These are phyloP conservation scores for Dryas iulia DNA, from an alignment of 1,140 invertebrate genomes.

Conservation along the genomic window DNA sequence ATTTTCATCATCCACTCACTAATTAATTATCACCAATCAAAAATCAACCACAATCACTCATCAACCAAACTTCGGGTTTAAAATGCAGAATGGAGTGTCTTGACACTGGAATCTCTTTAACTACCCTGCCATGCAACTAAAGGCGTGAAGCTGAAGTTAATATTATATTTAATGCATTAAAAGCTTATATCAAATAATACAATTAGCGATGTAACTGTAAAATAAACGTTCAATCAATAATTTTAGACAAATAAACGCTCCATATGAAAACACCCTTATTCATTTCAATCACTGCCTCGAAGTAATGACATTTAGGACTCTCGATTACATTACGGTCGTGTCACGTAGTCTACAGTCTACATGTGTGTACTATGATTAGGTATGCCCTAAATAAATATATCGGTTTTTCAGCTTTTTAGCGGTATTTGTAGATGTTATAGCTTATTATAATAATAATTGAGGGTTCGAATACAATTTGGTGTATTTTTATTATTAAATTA, in stretches of 20 bases:
- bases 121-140: too few species aligned
- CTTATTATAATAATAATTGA: neutral
- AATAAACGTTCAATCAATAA: neutral
- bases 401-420: neutral
- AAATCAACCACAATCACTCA: too few species aligned
- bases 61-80: too few species aligned
- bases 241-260: neutral
- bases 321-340: constrained; percentile 36
- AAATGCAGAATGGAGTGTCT: too few species aligned
- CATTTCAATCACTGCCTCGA: constrained; percentile 34
- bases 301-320: constrained; percentile 36
- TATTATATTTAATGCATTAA: too few species aligned
- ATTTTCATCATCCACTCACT: too few species aligned
- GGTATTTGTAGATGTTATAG: neutral
- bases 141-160: too few species aligned
- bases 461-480: neutral
- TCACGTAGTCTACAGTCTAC: constrained; percentile 8
- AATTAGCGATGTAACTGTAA: too few species aligned
- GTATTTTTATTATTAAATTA: neutral
- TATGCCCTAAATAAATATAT: neutral
- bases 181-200: too few species aligned
- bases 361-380: constrained; percentile 1
- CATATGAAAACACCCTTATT: constrained; percentile 12
- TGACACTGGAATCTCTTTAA: too few species aligned
- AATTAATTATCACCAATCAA: too few species aligned